Percentiles rank a stretch among this genome's conserved stretches.
These are phyloP conservation scores for Ochropacha duplaris DNA, from an alignment of 2,888 invertebrate species.

Conservation along the genomic window DNA sequence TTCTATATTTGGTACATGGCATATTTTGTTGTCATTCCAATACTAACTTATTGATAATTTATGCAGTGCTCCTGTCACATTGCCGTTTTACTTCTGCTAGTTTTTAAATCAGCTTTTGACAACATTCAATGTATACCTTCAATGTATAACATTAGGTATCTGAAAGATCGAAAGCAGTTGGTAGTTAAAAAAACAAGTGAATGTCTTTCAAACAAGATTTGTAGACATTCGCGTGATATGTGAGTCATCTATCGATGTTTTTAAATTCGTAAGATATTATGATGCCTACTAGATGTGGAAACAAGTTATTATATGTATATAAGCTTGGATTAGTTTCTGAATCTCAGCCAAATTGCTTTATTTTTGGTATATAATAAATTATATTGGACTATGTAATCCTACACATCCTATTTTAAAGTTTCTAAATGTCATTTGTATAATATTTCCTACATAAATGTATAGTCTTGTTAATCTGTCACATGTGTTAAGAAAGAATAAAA, in stretches of 20 bases:
- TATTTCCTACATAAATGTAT: no score
- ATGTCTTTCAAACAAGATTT: constrained; percentile 7
- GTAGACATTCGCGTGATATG: background rate
- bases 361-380: background rate
- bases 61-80: background rate
- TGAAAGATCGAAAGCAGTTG: background rate
- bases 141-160: no score
- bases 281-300: background rate
- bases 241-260: constrained; percentile 11
- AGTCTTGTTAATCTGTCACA: no score
- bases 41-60: background rate
- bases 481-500: background rate
- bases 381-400: no score
- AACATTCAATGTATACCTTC: background rate
- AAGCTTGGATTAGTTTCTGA: background rate
- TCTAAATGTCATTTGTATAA: no score
- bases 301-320: background rate
- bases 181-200: background rate
- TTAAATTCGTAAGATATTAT: background rate
- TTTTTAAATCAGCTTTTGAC: background rate
- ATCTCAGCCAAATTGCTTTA: background rate
- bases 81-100: background rate
- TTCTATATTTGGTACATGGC: background rate
- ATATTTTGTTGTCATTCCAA: background rate
- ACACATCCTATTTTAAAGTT: no score